phyloP scores from a whole-genome alignment of 1,140 invertebrate species.

The Aphidius ervi region DNA sequence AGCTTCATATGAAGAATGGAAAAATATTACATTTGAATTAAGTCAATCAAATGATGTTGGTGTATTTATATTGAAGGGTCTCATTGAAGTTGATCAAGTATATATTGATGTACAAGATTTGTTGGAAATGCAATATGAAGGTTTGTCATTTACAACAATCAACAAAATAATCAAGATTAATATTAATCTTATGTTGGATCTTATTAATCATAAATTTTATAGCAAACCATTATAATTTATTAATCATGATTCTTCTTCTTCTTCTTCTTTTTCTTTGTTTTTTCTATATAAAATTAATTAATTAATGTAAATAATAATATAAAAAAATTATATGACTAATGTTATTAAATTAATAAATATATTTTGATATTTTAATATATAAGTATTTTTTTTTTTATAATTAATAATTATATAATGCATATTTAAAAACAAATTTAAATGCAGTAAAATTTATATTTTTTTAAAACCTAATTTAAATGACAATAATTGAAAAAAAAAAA shows the following conservation, averaged over 20 bases:
- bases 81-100: conserved; percentile 77
- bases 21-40: conserved; percentile 78
- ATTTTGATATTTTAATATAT: too few species aligned
- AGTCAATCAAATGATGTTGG: conserved; percentile 65
- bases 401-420: too few species aligned
- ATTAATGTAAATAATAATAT: conserved; percentile 11
- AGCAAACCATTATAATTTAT: conserved; percentile 46
- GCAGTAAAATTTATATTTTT: too few species aligned
- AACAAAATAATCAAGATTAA: conserved; percentile 77
- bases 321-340: too few species aligned
- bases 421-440: too few species aligned
- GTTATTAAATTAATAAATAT: too few species aligned
- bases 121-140: conserved; percentile 77
- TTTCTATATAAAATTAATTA: conserved; percentile 18
- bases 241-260: neutral
- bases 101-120: conserved; percentile 74
- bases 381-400: too few species aligned
- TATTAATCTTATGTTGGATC: conserved; percentile 71
- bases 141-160: conserved; percentile 73
- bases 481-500: too few species aligned
- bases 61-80: conserved; percentile 68
- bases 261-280: conserved; percentile 3
- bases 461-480: too few species aligned
- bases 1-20: conserved; percentile 64
- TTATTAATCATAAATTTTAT: conserved; percentile 78